Percentiles rank a stretch among this genome's conserved stretches.
Evolutionary conservation across 2,888 invertebrate species (phyloP).

Genomic region (Crioceris asparagi): DNA sequence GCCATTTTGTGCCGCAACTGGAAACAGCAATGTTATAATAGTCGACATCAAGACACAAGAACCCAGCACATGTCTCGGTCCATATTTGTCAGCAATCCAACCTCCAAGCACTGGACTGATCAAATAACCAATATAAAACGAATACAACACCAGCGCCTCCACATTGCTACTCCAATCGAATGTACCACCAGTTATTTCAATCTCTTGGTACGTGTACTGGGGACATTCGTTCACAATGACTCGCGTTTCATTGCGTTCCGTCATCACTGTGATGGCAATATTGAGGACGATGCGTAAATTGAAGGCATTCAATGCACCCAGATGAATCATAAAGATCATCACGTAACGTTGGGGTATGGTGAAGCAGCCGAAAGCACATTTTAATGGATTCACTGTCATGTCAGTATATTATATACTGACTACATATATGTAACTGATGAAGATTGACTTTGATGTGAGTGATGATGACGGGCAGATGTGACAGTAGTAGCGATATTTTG

Average conservation of each 20-base stretch:
- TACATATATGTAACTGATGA: too few relatives aligned
- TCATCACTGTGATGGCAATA: constrained; percentile 36
- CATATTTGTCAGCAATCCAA: constrained; percentile 63
- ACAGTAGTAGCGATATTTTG: too few relatives aligned
- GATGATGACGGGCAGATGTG: too few relatives aligned
- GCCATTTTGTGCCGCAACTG: constrained; percentile 43
- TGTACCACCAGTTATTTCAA: constrained; percentile 12
- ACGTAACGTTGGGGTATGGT: constrained; percentile 41
- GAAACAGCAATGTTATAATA: constrained; percentile 67
- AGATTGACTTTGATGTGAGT: too few relatives aligned
- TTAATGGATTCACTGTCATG: constrained; percentile 14
- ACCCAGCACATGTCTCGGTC: constrained; percentile 75
- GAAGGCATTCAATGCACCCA: constrained; percentile 33
- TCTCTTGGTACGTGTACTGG: constrained; percentile 2
- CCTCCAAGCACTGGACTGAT: constrained; percentile 75
- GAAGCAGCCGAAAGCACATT: constrained; percentile 13
- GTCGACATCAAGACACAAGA: constrained; percentile 70
- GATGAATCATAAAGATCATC: constrained; percentile 40
- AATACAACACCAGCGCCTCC: constrained; percentile 65
- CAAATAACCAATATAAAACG: constrained; percentile 81
- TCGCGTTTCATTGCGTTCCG: constrained; percentile 12
- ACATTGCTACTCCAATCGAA: constrained; percentile 56
- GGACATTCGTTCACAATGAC: constrained; percentile 9
- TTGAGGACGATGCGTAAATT: constrained; percentile 32
- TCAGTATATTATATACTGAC: too few relatives aligned